phyloP scores from a whole-genome alignment of 2,888 invertebrate species.

The Agrochola litura region DNA sequence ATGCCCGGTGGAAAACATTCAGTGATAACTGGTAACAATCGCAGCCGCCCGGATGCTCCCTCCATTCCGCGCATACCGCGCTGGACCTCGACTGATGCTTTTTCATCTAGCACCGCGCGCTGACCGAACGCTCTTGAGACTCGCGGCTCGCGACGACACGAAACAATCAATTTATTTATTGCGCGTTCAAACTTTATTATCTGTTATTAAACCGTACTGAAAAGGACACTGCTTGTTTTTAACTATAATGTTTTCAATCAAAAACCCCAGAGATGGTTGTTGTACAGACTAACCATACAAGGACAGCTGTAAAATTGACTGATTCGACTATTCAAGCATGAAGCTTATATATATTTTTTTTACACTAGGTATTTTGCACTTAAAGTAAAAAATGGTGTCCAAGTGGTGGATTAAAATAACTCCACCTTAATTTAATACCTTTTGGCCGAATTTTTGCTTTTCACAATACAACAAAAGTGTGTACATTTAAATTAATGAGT shows the following conservation, averaged over 20 bases:
- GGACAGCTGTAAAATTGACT: conserved; percentile 1
- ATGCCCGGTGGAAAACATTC: conserved; percentile 90
- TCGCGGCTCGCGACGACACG: conserved; percentile 68
- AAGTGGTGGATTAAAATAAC: conserved; percentile 32
- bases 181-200: conserved; percentile 57
- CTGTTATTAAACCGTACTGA: conserved; percentile 38
- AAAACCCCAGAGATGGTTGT: conserved; percentile 1
- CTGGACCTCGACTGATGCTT: conserved; percentile 85
- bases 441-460: conserved; percentile 26
- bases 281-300: conserved; percentile 22
- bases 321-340: conserved; percentile 12
- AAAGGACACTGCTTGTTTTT: conserved; percentile 19
- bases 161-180: conserved; percentile 68
- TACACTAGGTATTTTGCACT: conserved; percentile 5
- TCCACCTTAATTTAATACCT: conserved; percentile 30
- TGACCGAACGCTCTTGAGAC: conserved; percentile 77
- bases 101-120: conserved; percentile 85
- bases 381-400: not conserved
- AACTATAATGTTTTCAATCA: conserved; percentile 28
- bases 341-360: not conserved
- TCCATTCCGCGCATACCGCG: conserved; percentile 89
- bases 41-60: conserved; percentile 90
- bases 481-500: conserved; percentile 52
- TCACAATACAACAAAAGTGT: conserved; percentile 28
- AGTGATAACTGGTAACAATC: conserved; percentile 91